Evolutionary conservation across 2,888 invertebrate species (phyloP), one percentile per base, ranked within the genome.

Genomic region (Cinara cedri): DNA sequence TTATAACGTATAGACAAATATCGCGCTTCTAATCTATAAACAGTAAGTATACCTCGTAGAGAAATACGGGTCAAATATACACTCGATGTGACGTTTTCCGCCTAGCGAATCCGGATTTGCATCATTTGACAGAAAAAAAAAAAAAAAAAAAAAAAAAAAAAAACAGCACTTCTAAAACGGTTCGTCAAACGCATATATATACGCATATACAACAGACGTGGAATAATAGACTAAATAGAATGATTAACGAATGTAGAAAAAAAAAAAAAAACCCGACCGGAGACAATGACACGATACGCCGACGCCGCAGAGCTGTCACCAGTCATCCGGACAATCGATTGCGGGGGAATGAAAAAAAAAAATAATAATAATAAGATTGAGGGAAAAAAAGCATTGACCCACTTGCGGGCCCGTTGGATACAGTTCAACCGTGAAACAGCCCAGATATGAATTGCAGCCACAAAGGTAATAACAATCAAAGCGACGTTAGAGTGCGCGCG

Each of bases 401-500:
- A 78, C 78, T 78, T 78, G 60, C 34, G 21, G 78, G 68, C 78
- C 78, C 42, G 78, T 51, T 70, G 78, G 60, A 78, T 78, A 78
- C 78, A 68, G 78, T 70, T 78, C 78, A 78, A 78, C 78, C 78
- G 78, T 78, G 78, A 78, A 78, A 78, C 78, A 78, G 78, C 57
- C 42, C 68, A 78, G 78, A 78, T 78, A 68, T 60, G 78, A 78
- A 60, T 68, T 60, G 68, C 68, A 19, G 54, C 34, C 76, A 60
- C 70, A 78, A 70, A 78, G 26, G 60, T 78, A 66, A 76, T 66
- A 76, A 76, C 19, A 55, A 54, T 34, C 34, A 34, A 63, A 63
- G 3, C 1, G 19, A 51, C 10, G n/a, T n/a, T n/a, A 51, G 26
- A 26, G 14, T 26, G 19, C 14, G n/a, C 21, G 2, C 14, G 10